Percentiles rank a stretch among this genome's conserved stretches.
Conservation (phyloP, 2,113 vertebrate genomes). For the Eurystomus gularis region DNA sequence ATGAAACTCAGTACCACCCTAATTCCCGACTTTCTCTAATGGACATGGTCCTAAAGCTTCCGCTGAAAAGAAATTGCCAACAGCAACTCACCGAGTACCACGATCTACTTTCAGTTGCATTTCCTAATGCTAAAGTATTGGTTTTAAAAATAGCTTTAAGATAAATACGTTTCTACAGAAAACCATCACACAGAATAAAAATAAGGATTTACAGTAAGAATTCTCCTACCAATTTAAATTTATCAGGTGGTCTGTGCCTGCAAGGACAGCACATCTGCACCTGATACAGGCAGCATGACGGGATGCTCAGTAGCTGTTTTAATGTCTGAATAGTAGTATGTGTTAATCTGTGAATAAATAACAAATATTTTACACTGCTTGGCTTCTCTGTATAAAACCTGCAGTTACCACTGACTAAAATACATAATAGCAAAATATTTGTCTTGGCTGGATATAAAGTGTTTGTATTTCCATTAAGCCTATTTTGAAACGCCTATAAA, state of each 20-base stretch:
- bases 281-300: background rate
- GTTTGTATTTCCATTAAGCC: background rate
- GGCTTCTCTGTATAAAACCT: background rate
- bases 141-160: background rate
- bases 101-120: background rate
- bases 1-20: background rate
- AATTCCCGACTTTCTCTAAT: background rate
- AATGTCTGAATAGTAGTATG: background rate
- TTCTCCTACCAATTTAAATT: background rate
- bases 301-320: background rate
- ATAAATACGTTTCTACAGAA: background rate
- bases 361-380: background rate
- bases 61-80: background rate
- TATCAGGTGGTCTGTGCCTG: background rate
- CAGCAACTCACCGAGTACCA: background rate
- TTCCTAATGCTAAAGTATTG: background rate
- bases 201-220: background rate
- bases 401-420: slow-evolving; percentile 1
- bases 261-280: background rate
- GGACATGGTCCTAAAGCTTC: background rate
- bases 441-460: background rate
- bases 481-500: background rate
- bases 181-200: background rate
- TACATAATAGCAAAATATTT: slow-evolving; percentile 9
- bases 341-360: background rate